Evolutionary conservation across 2,113 vertebrate species (phyloP), one percentile per base, ranked within the genome.

Genomic region (Scomber japonicus): DNA sequence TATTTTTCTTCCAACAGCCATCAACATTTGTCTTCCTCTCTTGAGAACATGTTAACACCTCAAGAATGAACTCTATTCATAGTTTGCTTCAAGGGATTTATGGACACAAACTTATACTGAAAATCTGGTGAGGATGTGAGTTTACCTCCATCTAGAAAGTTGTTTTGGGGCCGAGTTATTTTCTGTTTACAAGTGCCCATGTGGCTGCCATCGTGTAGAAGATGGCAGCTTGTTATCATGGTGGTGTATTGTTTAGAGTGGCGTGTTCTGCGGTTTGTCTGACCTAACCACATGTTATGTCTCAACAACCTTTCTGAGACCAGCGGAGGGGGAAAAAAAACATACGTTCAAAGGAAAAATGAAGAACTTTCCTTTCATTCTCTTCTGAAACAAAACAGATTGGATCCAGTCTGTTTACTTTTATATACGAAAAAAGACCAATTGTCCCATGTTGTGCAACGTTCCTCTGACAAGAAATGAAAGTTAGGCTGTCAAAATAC

Each of bases 261-360:
- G 62, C 21, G 24, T 80, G 79, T 72, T 77, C 67, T 86, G 87
- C 11, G 72, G 84, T 76, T 75, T 54, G 55, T 83, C 63, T 80
- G 65, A 84, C 81, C 27, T 16, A 31, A 87, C 84, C 86, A 45
- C 88, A 88, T 88, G 84, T 91, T 88, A 79, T 87, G 90, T 88
- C 82, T 91, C 84, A 74, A 55, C 62, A 81, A 90, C 68, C 78
- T 81, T 80, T 81, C 70, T 69, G 66, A 78, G 64, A 82, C 71
- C 71, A 74, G 48, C 3, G 11, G 44, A 65, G 21, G 17, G 1
- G 12, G 0, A 49, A 27, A 40, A 40, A 49, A 44, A 70, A 44
- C 11, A 1, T 12, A 14, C 2, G 5, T 78, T 83, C 65, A 86
- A 84, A 78, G 57, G 49, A 50, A 75, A 66, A 70, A 53, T 3